Conservation (phyloP, 2,888 invertebrate species). For the Drosophila incognita region DNA sequence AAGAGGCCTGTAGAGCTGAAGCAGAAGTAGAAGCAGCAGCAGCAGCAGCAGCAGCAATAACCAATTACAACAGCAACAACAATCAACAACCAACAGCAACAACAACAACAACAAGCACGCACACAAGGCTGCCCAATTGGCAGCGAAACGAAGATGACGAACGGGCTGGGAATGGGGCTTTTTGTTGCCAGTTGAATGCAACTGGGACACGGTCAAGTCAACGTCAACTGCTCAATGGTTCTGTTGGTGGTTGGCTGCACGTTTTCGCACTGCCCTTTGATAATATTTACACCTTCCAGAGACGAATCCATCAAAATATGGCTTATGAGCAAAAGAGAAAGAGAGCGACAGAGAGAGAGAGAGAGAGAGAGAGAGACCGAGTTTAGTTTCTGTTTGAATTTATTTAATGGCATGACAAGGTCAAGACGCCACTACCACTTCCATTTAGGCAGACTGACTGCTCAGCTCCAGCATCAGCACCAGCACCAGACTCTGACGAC, state of each 20-base stretch:
- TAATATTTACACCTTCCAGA: slow-evolving; percentile 72
- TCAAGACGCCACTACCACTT: slow-evolving; percentile 77
- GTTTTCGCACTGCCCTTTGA: slow-evolving; percentile 71
- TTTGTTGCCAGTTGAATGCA: slow-evolving; percentile 14
- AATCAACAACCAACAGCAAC: background rate
- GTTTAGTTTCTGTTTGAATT: slow-evolving; percentile 77
- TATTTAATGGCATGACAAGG: slow-evolving; percentile 81
- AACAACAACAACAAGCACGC: slow-evolving; percentile 25
- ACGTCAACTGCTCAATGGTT: slow-evolving; percentile 5
- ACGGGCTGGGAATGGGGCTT: slow-evolving; percentile 13
- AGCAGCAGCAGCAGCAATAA: slow-evolving; percentile 34
- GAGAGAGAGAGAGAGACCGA: slow-evolving; percentile 25
- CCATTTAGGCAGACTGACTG: slow-evolving; percentile 44
- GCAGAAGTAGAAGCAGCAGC: background rate
- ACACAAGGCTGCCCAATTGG: slow-evolving; percentile 37
- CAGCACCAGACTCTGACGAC: background rate
- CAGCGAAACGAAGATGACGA: slow-evolving; percentile 30
- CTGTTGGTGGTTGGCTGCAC: slow-evolving; percentile 46
- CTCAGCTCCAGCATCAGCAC: slow-evolving; percentile 11
- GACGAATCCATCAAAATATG: slow-evolving; percentile 77
- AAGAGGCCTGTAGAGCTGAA: background rate
- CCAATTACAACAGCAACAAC: slow-evolving; percentile 55
- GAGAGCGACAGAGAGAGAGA: too few species aligned
- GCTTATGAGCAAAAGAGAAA: slow-evolving; percentile 20
- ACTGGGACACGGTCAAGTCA: slow-evolving; percentile 2